These are phyloP conservation scores for Meloidogyne chitwoodi DNA, from an alignment of 1,140 invertebrate genomes.

Conservation along the genomic window DNA sequence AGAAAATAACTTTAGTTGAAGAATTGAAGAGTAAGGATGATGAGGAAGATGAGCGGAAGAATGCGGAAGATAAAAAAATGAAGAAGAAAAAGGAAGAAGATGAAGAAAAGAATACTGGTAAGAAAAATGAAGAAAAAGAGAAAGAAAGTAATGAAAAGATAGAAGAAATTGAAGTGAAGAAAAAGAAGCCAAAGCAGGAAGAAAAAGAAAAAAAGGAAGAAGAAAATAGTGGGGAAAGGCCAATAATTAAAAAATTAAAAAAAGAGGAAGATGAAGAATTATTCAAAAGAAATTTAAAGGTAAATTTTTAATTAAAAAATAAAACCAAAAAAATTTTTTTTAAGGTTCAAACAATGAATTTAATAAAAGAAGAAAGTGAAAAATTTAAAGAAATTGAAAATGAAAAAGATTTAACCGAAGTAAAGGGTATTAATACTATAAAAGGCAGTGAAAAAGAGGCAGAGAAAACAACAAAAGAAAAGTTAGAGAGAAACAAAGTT, in stretches of 20 bases:
- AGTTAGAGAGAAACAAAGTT: no score
- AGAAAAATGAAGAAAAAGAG: not conserved
- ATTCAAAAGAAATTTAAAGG: not conserved
- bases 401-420: not conserved
- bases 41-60: not conserved
- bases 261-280: constrained; percentile 3
- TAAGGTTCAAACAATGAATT: not conserved
- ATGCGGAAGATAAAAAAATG: not conserved
- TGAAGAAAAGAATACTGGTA: not conserved
- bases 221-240: not conserved
- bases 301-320: no score
- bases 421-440: not conserved
- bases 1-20: not conserved
- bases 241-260: not conserved
- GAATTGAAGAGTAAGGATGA: not conserved
- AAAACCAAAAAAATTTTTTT: not conserved
- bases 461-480: not conserved
- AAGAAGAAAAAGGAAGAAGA: not conserved
- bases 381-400: not conserved
- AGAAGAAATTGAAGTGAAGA: not conserved
- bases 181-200: not conserved
- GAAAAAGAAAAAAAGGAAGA: not conserved
- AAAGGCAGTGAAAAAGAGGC: not conserved
- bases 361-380: not conserved
- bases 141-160: not conserved